These are phyloP conservation scores for Hesperia comma DNA, from an alignment of 2,888 invertebrate genomes.

Conservation along the genomic window DNA sequence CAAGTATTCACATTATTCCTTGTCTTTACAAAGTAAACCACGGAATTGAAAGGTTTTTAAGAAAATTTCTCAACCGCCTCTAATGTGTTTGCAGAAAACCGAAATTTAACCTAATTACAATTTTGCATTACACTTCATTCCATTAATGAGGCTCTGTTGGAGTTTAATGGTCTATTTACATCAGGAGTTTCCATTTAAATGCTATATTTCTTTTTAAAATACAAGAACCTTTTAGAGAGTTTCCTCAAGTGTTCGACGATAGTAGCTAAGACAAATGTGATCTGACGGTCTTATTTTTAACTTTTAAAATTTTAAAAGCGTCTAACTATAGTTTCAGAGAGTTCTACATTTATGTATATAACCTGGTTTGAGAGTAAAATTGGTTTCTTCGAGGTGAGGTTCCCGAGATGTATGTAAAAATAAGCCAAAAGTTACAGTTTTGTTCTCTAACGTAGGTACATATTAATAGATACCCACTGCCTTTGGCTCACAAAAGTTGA, in stretches of 20 bases:
- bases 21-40: background rate
- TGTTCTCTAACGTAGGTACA: too few species aligned
- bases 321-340: background rate
- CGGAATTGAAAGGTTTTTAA: conserved; percentile 1
- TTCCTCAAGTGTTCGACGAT: conserved; percentile 20
- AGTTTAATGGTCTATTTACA: conserved; percentile 29
- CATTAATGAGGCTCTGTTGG: conserved; percentile 21
- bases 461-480: too few species aligned
- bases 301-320: background rate
- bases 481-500: too few species aligned
- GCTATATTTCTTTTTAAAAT: conserved; percentile 20
- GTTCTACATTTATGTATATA: too few species aligned
- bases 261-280: conserved; percentile 19
- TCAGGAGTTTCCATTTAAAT: conserved; percentile 18
- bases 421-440: too few species aligned
- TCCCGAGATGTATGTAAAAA: too few species aligned
- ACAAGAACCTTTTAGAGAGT: conserved; percentile 31
- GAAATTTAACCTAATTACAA: conserved; percentile 21
- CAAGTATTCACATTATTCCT: too few species aligned
- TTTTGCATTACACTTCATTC: conserved; percentile 28
- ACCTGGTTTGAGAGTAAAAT: background rate
- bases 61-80: background rate
- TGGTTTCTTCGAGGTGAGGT: background rate
- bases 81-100: conserved; percentile 21
- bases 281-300: conserved; percentile 16